Base-by-base conservation (phyloP, 2,888 invertebrate species). In the Parochlus steinenii region DNA sequence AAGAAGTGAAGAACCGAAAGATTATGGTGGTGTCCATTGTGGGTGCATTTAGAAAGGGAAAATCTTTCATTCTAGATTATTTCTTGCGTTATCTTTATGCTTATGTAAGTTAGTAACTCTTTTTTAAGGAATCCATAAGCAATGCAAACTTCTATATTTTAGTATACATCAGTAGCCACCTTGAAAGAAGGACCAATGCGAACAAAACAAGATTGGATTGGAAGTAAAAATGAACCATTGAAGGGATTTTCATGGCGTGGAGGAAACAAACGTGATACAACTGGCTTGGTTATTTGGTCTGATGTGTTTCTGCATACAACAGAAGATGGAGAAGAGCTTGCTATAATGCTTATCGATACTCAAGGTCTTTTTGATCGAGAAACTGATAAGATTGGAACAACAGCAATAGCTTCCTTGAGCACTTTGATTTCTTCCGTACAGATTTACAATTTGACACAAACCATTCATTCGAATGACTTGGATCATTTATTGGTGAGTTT, bases 341-440 rank as follows among this genome's bases (percentile, higher is more conserved):
- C 35, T 8, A 31, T 39, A 14, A 28, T 39, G n/a, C n/a, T 39
- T 10, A 23, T 37, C 11, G 39, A 39, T 20, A 36, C 37, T 5
- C 39, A 39, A 33, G 39, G 39, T 16, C 17, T 33, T n/a, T 39
- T 39, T 15, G 39, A 39, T 15, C 33, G 26, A 19, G 17, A 33
- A 18, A 33, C 37, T 3, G 26, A 33, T 14, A 27, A 30, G n/a
- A 28, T 30, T 10, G 39, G 37, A 20, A 37, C 33, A 18, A 25
- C 37, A 3, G 33, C 29, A 17, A 37, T 39, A 11, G 33, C 37
- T 10, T 33, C 37, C 6, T 22, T 39, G 16, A 29, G 29, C 27
- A 37, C 37, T n/a, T 22, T 39, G 17, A 14, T 39, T 19, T 24
- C 39, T 4, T 39, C 39, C 11, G 23, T 37, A 22, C 26, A 37